Conservation (phyloP, 2,113 vertebrate species). For the Catharus minimus region DNA sequence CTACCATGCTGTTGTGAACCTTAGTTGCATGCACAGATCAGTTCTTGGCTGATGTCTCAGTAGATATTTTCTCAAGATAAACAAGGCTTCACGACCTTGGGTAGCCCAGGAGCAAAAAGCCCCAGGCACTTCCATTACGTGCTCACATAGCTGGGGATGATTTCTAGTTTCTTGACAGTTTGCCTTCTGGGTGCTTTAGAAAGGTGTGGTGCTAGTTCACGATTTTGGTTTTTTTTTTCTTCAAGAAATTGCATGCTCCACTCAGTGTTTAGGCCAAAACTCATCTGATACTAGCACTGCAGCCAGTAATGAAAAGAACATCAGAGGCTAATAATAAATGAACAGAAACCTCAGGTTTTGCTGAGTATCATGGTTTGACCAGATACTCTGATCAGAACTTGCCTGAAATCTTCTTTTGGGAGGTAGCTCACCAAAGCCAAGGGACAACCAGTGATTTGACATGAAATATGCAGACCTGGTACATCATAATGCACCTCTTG, state of each 20-base stretch:
- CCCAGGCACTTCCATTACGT: background rate
- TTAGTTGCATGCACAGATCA: accelerated
- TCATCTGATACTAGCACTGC: background rate
- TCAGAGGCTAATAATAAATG: background rate
- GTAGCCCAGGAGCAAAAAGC: background rate
- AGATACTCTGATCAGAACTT: background rate
- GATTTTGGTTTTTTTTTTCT: background rate
- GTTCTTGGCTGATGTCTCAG: background rate
- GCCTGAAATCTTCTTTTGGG: background rate
- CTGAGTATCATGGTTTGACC: background rate
- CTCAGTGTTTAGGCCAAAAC: background rate
- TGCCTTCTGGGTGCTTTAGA: background rate
- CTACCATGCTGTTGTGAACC: accelerated
- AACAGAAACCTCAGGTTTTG: background rate
- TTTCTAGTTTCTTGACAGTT: background rate
- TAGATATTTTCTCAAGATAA: background rate
- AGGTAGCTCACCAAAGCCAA: background rate
- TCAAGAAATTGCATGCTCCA: background rate
- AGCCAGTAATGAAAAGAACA: background rate
- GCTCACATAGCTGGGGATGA: background rate
- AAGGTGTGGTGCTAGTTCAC: background rate
- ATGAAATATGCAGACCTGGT: background rate
- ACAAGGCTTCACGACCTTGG: background rate
- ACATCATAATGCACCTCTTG: accelerated
- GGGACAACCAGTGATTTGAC: background rate